Percentiles rank a stretch among this genome's conserved stretches.
Conservation (phyloP, 2,888 invertebrate genomes). For the Encarsia formosa region DNA sequence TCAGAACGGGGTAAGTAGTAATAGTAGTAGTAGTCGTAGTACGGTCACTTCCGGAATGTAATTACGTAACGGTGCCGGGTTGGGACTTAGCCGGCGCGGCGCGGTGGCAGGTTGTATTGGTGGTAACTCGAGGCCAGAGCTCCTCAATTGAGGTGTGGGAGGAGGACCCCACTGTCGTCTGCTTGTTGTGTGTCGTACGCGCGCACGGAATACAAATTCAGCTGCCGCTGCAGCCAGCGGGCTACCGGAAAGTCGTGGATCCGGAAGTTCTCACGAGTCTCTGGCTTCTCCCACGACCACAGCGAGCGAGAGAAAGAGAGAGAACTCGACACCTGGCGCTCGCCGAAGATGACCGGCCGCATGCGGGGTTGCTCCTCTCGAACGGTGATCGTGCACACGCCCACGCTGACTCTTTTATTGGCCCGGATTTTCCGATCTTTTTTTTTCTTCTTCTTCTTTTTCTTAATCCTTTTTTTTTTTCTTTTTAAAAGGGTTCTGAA, state of each 20-base stretch:
- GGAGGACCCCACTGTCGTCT: too few relatives aligned
- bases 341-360: slow-evolving; percentile 20
- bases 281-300: slow-evolving; percentile 49
- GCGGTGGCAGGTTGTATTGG: too few relatives aligned
- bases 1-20: slow-evolving; percentile 67
- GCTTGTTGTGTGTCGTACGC: not conserved
- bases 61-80: slow-evolving; percentile 27
- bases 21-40: slow-evolving; percentile 5
- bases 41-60: slow-evolving; percentile 26
- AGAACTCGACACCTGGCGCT: slow-evolving; percentile 50
- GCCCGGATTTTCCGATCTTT: too few relatives aligned
- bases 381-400: too few relatives aligned
- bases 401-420: too few relatives aligned
- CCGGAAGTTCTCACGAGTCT: slow-evolving; percentile 53
- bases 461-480: too few relatives aligned
- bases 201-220: not conserved
- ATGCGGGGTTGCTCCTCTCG: too few relatives aligned
- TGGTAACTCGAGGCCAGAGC: too few relatives aligned
- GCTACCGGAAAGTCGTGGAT: slow-evolving; percentile 26
- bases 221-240: not conserved
- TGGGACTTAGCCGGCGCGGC: not conserved
- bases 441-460: too few relatives aligned
- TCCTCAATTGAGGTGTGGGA: too few relatives aligned
- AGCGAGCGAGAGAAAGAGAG: slow-evolving; percentile 28
- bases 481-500: too few relatives aligned